Base-by-base conservation (phyloP, 2,113 vertebrate genomes). In the Rhinoderma darwinii region DNA sequence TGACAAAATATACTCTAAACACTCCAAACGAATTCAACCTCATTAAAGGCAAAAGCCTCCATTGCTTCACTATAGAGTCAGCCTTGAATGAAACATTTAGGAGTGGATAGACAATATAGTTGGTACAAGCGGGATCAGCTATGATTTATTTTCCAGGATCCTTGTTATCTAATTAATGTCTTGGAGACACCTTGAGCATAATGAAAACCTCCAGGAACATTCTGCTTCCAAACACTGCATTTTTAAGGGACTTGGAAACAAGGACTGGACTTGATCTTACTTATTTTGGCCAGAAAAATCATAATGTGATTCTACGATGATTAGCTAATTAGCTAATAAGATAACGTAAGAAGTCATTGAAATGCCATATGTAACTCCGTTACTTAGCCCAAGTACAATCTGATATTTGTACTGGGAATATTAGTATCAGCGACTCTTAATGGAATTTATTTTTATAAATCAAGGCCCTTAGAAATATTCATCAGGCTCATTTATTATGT, bases 121-220 rank as follows among this genome's bases (percentile, higher is more conserved):
- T 0, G 18, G 66, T 37, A 35, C 5, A 18, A 37, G 7, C 0
- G 6, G 35, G 15, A 70, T 70, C 9, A 35, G 32, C 18, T 32
- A 3, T 32, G 61, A 4, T 68, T 68, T 20, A 37, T 18, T 37
- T 32, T 70, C 66, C 5, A 9, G 32, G 66, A 70, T 70, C 39
- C 73, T 75, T 75, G 43, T 75, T 51, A 37, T 70, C 59, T 86
- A 51, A 86, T 86, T 86, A 86, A 32, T 39, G 22, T 86, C 74
- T 68, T 43, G 14, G 66, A 51, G 82, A 72, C 22, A 54, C 32
- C 82, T 83, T 51, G 66, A 68, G 84, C 43, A 25, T 41, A 70
- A 32, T 22, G 14, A 17, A 39, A 44, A 68, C 30, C 37, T 86
- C 43, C 56, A 51, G 30, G 63, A 37, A 35, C 50, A 35, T n/a